Evolutionary conservation across 2,888 invertebrate species (phyloP), one percentile per base, ranked within the genome.

Genomic region (Latrodectus hesperus): DNA sequence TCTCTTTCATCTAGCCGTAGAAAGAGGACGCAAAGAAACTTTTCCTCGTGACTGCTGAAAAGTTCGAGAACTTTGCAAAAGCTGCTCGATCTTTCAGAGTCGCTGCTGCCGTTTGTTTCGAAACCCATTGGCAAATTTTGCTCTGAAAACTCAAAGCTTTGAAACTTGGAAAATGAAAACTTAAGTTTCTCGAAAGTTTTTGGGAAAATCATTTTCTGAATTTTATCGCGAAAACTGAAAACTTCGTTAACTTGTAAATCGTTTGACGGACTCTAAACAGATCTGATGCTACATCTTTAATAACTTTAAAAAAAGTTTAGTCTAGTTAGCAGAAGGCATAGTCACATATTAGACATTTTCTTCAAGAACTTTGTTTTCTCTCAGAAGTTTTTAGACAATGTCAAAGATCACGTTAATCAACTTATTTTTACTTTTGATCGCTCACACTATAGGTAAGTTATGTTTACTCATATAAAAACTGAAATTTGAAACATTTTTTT

Each of bases 381-480:
- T 38, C 38, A 38, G 38, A 22, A 70, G 49, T 70, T 70, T 70
- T 22, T 60, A 14, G 71, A 76, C 49, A 16, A 84, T 84, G 84
- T 49, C 78, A 38, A 78, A 49, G 73, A 38, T 72, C 49, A 12
- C 51, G 9, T 55, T 84, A 17, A 38, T 77, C 74, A 73, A 65
- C 53, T 65, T 73, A 3, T 51, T 84, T 72, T 49, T 84, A 73
- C 49, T 84, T 55, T 49, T 84, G 49, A 49, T 67, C 49, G 53
- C 72, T 17, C 76, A 84, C 17, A 51, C 73, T 9, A 52, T 84
- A 9, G 84, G 84, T 78, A 67, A 84, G 84, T 84, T 74, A 10
- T 38, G 4, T n/a, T 71, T 60, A 38, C 10, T 55, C 2, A 14
- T 14, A 55, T 55, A 55, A 55, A 55, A 14, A 60, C 60, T 16